These are phyloP conservation scores for Sarotherodon lohbergeri DNA, from an alignment of 2,113 vertebrate species.

Conservation along the genomic window DNA sequence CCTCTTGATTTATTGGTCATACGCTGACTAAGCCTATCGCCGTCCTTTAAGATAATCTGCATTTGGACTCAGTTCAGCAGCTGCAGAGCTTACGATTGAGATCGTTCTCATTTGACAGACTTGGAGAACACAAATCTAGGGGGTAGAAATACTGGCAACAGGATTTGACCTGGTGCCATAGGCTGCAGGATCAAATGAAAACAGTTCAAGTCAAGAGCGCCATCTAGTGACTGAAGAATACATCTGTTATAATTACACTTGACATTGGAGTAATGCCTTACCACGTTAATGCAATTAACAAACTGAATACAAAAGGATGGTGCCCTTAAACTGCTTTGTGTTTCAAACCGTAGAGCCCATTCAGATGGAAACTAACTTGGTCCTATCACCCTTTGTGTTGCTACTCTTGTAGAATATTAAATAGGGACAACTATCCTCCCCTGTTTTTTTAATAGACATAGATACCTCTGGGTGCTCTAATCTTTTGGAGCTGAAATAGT, in stretches of 20 bases:
- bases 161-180: constrained; percentile 20
- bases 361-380: neutral
- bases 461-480: neutral
- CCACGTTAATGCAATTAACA: neutral
- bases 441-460: neutral
- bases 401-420: neutral
- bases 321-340: neutral
- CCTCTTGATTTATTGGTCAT: neutral
- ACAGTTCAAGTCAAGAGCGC: constrained; percentile 31
- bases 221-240: constrained; percentile 46
- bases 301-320: neutral
- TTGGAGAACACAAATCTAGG: neutral
- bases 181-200: neutral
- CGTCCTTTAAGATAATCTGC: neutral
- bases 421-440: neutral
- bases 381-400: neutral
- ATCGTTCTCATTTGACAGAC: constrained; percentile 9
- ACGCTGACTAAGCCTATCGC: neutral
- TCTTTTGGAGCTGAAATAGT: neutral
- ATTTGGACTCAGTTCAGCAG: neutral
- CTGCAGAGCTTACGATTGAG: constrained; percentile 20
- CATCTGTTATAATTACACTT: neutral
- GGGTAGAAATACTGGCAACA: neutral
- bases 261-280: neutral
- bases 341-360: neutral